Evolutionary conservation across 2,888 invertebrate genomes (phyloP).

Genomic region (Mythimna vitellina): DNA sequence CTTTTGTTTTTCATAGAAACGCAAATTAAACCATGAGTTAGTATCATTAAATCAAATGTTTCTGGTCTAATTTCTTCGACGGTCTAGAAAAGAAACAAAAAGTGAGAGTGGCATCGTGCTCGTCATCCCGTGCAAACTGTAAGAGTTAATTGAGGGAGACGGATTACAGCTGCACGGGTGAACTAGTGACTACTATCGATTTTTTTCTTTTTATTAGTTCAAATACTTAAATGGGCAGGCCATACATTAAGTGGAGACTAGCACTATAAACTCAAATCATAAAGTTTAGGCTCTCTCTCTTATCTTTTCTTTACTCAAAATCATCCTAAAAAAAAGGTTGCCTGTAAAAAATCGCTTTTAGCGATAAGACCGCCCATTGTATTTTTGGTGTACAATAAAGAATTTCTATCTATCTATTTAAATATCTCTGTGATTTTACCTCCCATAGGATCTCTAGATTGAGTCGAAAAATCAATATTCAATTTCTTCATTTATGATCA

Average conservation of each 20-base stretch:
- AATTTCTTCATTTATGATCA: not conserved
- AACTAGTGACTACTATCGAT: not conserved
- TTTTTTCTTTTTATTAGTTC: not conserved
- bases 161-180: conserved; percentile 11
- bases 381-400: too few relatives aligned
- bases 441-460: not conserved
- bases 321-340: too few relatives aligned
- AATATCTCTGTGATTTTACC: too few relatives aligned
- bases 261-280: too few relatives aligned
- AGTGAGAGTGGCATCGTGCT: conserved; percentile 61
- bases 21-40: conserved; percentile 36
- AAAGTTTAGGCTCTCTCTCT: too few relatives aligned
- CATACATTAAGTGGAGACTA: too few relatives aligned
- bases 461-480: not conserved
- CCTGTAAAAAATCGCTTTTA: too few relatives aligned
- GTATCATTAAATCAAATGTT: conserved; percentile 55
- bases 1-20: conserved; percentile 40
- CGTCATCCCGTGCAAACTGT: conserved; percentile 56
- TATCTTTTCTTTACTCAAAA: too few relatives aligned
- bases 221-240: too few relatives aligned
- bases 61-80: conserved; percentile 60
- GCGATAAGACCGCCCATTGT: too few relatives aligned
- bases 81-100: conserved; percentile 54
- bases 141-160: conserved; percentile 59
- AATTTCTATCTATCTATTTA: too few relatives aligned